phyloP scores from a whole-genome alignment of 1,140 invertebrate species.

The Melanaphis sacchari region DNA sequence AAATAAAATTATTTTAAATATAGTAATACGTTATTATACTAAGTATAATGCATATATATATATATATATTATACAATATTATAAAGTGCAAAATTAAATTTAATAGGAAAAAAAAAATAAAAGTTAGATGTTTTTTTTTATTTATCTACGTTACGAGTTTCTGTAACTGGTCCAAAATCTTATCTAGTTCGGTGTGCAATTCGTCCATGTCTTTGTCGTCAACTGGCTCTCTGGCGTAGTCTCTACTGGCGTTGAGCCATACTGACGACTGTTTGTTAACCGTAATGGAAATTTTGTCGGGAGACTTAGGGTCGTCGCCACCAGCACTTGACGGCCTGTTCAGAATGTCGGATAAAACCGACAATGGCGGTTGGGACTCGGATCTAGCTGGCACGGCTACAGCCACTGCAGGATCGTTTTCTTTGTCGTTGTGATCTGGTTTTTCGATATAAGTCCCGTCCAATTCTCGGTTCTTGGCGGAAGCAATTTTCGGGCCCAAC shows the following conservation, averaged over 20 bases:
- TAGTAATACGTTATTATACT: not conserved
- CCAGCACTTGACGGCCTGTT: not conserved
- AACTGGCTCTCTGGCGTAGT: not conserved
- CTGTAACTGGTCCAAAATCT: conserved; percentile 69
- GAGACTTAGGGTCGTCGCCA: too few relatives aligned
- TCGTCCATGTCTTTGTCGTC: conserved; percentile 64
- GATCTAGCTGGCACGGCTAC: not conserved
- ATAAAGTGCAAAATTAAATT: conserved; percentile 5
- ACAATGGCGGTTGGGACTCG: not conserved
- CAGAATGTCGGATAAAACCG: not conserved
- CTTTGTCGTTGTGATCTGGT: not conserved
- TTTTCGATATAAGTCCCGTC: conserved; percentile 27
- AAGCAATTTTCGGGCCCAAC: not conserved
- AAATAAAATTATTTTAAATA: not conserved
- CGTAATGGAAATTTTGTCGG: conserved; percentile 20
- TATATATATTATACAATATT: not conserved
- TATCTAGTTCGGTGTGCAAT: conserved; percentile 69
- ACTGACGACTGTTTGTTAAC: conserved; percentile 31
- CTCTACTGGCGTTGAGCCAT: conserved; percentile 42
- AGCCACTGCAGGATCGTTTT: not conserved
- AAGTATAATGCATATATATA: not conserved
- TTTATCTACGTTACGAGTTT: conserved; percentile 69
- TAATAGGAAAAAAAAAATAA: conserved; percentile 60
- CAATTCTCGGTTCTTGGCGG: not conserved
- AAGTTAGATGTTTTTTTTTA: too few relatives aligned